Percentiles rank a stretch among this genome's conserved stretches.
Conservation (phyloP, 2,888 invertebrate species). For the Nezara viridula region DNA sequence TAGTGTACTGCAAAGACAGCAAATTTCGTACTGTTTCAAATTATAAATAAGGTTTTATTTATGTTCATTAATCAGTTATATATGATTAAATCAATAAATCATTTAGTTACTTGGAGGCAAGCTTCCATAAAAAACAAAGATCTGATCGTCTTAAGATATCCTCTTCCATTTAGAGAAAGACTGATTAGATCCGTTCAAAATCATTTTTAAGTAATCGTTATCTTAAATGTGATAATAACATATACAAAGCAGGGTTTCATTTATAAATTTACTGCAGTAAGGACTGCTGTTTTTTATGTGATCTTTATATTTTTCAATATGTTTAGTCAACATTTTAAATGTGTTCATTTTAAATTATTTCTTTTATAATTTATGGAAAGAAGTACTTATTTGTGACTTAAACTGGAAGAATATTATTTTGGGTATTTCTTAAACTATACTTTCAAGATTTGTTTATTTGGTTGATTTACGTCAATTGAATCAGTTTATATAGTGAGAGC, state of each 20-base stretch:
- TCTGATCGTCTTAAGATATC: not conserved
- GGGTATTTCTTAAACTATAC: not conserved
- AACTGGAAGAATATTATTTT: not conserved
- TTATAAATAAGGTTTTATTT: no score
- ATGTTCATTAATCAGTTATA: no score
- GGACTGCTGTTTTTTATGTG: not conserved
- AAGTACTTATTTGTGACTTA: not conserved
- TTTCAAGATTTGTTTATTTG: not conserved
- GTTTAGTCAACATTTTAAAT: not conserved
- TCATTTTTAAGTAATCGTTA: not conserved
- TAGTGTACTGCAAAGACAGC: no score
- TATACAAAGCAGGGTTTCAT: not conserved
- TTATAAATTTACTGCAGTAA: not conserved
- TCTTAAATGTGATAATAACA: not conserved
- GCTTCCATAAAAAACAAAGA: not conserved
- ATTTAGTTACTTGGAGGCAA: not conserved
- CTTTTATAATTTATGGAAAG: not conserved
- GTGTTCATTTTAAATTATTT: not conserved
- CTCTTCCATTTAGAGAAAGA: constrained; percentile 31
- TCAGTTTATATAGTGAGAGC: not conserved
- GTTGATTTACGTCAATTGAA: not conserved
- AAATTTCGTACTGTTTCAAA: no score
- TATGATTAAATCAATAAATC: not conserved
- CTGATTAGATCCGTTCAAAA: not conserved
- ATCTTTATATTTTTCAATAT: not conserved